phyloP scores from a whole-genome alignment of 2,888 invertebrate species.

The Epicampocera succincta region DNA sequence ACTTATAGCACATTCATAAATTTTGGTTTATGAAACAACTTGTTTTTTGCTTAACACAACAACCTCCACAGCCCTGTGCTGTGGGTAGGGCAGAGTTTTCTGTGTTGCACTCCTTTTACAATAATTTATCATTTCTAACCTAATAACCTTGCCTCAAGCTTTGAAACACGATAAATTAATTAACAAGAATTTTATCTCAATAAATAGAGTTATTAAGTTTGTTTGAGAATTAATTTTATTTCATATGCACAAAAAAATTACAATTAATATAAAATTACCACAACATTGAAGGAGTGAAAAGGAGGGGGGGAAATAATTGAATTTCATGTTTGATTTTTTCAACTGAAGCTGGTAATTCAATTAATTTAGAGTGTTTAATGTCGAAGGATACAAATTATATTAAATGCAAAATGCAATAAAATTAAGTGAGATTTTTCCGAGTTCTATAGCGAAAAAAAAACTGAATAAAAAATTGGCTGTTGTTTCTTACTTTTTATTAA shows the following conservation, averaged over 20 bases:
- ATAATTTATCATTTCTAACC: constrained; percentile 54
- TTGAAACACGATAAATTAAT: constrained; percentile 53
- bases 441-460: too few species aligned
- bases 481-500: too few species aligned
- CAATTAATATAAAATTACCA: constrained; percentile 53
- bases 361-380: neutral
- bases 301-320: neutral
- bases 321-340: too few species aligned
- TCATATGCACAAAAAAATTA: constrained; percentile 22
- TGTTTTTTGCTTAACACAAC: neutral
- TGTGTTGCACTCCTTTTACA: neutral
- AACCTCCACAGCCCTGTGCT: neutral
- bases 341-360: neutral
- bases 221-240: constrained; percentile 33
- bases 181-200: constrained; percentile 48
- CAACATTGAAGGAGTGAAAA: constrained; percentile 11
- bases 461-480: too few species aligned
- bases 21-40: constrained; percentile 21
- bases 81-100: neutral
- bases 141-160: constrained; percentile 46
- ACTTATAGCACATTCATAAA: constrained; percentile 35
- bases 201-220: constrained; percentile 31
- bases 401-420: constrained; percentile 6
- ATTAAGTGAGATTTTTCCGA: neutral
- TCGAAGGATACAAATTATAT: neutral